Percentiles rank a stretch among this genome's conserved stretches.
These are phyloP conservation scores for Diprion similis DNA, from an alignment of 1,140 invertebrate species.

Conservation along the genomic window DNA sequence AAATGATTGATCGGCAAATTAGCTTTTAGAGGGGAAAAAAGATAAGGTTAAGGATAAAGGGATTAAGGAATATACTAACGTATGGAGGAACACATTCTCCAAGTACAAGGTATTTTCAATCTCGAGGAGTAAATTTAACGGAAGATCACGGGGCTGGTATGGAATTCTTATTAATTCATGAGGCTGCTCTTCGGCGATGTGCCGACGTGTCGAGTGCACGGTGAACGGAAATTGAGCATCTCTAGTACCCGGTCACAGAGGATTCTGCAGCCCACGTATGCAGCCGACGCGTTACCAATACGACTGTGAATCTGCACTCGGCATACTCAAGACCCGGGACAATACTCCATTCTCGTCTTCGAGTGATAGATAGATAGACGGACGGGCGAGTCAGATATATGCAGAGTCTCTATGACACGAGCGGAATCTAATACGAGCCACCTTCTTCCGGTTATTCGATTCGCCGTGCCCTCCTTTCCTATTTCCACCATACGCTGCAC, in stretches of 20 bases:
- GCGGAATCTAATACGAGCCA: neutral
- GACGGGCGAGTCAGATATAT: too few relatives aligned
- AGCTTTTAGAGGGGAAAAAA: too few relatives aligned
- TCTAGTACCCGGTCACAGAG: neutral
- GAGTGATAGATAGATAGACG: neutral
- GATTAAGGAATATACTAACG: too few relatives aligned
- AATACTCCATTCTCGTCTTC: conserved; percentile 5
- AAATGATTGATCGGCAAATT: too few relatives aligned
- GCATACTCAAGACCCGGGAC: neutral
- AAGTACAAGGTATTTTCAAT: too few relatives aligned
- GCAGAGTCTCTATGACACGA: neutral
- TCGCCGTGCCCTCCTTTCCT: neutral
- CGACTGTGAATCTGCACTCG: neutral
- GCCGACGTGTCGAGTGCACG: neutral
- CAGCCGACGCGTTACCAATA: too few relatives aligned
- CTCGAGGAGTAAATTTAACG: neutral
- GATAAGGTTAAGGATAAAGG: too few relatives aligned
- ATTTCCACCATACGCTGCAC: too few relatives aligned
- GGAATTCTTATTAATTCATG: conserved; percentile 6
- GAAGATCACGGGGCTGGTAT: neutral
- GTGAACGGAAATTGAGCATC: neutral
- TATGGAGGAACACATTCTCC: too few relatives aligned
- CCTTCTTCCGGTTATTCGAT: neutral
- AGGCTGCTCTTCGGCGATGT: neutral
- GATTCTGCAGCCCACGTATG: neutral